Evolutionary conservation across 2,797 vertebrate genomes (phyloP).

Genomic region (Enoplosus armatus): DNA sequence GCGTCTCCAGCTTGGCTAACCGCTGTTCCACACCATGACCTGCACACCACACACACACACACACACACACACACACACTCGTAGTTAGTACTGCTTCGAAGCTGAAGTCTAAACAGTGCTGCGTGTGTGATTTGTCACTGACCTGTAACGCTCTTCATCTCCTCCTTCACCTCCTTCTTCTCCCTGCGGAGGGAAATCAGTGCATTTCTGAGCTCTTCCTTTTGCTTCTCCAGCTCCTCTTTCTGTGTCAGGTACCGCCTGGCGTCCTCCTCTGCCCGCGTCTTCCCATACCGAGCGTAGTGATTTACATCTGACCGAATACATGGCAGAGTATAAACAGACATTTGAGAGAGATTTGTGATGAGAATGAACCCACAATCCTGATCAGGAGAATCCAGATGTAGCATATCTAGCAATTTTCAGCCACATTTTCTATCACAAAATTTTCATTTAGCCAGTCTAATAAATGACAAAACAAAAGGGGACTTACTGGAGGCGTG

Average conservation of each 20-base stretch:
- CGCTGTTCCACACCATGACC: constrained; percentile 85
- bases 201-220: constrained; percentile 88
- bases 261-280: constrained; percentile 95
- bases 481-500: constrained; percentile 92
- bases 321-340: constrained; percentile 3
- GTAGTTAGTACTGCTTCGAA: not conserved
- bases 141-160: constrained; percentile 88
- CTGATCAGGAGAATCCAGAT: not conserved
- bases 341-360: not conserved
- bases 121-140: constrained; percentile 47
- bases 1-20: constrained; percentile 88
- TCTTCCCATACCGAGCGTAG: constrained; percentile 95
- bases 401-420: not conserved
- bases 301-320: constrained; percentile 90
- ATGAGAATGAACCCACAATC: not conserved
- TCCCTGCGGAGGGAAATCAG: constrained; percentile 89
- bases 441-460: constrained; percentile 4
- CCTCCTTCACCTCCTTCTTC: constrained; percentile 90
- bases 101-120: constrained; percentile 19
- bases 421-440: constrained; percentile 27
- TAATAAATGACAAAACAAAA: constrained; percentile 22
- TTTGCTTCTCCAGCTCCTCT: constrained; percentile 94
- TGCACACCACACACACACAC: constrained; percentile 44
- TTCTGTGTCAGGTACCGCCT: constrained; percentile 91
- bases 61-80: not conserved